Base-by-base conservation (phyloP, 1,140 invertebrate genomes). In the Achroia grisella region DNA sequence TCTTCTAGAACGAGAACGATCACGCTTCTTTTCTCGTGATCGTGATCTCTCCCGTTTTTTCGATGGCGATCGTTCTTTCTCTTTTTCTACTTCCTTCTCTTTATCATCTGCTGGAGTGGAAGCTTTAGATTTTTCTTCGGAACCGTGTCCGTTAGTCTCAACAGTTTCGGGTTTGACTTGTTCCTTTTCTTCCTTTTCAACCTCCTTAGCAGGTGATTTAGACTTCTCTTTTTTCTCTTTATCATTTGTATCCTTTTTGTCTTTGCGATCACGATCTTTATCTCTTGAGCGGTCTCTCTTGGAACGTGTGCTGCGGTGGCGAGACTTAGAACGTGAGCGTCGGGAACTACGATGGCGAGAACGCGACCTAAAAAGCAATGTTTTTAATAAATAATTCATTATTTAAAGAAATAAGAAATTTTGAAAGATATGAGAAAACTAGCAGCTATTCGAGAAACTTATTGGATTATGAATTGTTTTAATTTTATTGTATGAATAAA, bases 241-340 rank as follows among this genome's bases (percentile, higher is more conserved):
- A n/a, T 64, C 59, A 9, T 36, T 58, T 17, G 54, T 49, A 8
- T 74, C 68, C 36, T 77, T 70, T 29, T 74, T 71, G 10, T 72
- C 69, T 35, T 82, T 74, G 10, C 59, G 57, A 37, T 79, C 63
- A n/a, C 62, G 60, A 36, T 82, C 70, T 29, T 57, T 59, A 52
- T 79, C 76, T 1, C 71, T 62, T 0, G 86, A 88, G 10, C 71
- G 67, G 13, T 87, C 86, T 4, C 86, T 78, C 53, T 89, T 88
- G 0, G 91, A 91, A 4, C 89, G 78, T 0, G 91, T 91, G 48
- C 88, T 88, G 31, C 88, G 87, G 39, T 91, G 90, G 5, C 91
- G 88, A 0, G 91, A 93, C 28, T 87, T 73, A 0, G 89, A 90
- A 4, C 89, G 77, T 1, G 89, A 87, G 10, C 88, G 78, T 2